Evolutionary conservation across 2,888 invertebrate genomes (phyloP), one percentile per base, ranked within the genome.

Genomic region (Lasius fuliginosus): DNA sequence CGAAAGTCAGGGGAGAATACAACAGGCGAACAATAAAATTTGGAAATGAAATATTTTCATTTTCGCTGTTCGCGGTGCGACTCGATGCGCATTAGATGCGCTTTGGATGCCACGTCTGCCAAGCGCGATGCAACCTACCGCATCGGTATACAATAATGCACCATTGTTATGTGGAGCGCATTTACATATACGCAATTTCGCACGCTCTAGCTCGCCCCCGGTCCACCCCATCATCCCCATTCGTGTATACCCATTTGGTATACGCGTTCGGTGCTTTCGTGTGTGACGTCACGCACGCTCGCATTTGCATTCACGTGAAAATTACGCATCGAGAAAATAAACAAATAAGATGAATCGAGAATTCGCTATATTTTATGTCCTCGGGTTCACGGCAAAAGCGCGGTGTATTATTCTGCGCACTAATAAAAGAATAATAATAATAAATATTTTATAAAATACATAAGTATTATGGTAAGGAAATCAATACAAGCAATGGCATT

Each of bases 141-240:
- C 84, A 79, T 75, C 83, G 68, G 77, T 67, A 77, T 83, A 83
- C 83, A 77, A 83, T 77, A 67, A 83, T 83, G 79, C 77, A 79
- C 77, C 77, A 76, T 76, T 88, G 87, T 87, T 85, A 87, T 88
- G 86, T 82, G 75, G 85, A 65, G 60, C 62, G 76, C 86, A 88
- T 89, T 89, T 87, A 89, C 89, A 87, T 85, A 89, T 77, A 77
- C 77, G 67, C 77, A 76, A 77, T 82, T 64, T 65, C 73, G 65
- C 82, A 74, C 65, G 62, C 64, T 71, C 77, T 36, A 82, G 46
- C 68, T 69, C 58, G 27, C 12, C 33, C 77, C 67, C 82, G 40
- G 4, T 46, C 56, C 23, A 42, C 30, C 15, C 30, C 33, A 1
- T 27, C 53, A 3, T 40, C 71, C 46, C 71, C 46, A 12, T 46